phyloP scores from a whole-genome alignment of 2,113 vertebrate species.

The Nothoprocta perdicaria region DNA sequence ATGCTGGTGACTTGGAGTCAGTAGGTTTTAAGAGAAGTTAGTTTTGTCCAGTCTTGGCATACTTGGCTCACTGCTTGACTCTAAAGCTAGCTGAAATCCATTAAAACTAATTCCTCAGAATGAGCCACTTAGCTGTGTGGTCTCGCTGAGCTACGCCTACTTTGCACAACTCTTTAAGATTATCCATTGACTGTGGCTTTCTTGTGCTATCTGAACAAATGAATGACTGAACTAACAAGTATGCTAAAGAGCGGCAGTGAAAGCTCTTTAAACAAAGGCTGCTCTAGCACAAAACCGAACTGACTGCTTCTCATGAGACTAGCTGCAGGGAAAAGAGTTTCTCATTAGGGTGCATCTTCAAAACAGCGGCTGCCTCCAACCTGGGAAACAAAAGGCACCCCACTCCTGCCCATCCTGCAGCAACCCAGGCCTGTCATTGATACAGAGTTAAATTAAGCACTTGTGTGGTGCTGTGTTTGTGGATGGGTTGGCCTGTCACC shows the following conservation, averaged over 20 bases:
- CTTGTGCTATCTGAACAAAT: background rate
- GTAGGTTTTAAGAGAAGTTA: background rate
- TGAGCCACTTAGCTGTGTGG: background rate
- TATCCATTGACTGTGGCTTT: background rate
- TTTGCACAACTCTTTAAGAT: background rate
- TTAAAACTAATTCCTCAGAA: background rate
- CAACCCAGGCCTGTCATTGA: rapidly evolving
- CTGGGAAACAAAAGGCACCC: background rate
- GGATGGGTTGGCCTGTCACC: rapidly evolving
- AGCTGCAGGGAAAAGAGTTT: constrained; percentile 3
- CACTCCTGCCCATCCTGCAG: rapidly evolving
- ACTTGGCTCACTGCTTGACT: background rate
- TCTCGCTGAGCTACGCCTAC: background rate
- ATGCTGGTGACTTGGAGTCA: background rate
- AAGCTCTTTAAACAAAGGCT: constrained; percentile 22
- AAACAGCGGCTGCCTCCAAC: background rate
- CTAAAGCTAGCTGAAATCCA: background rate
- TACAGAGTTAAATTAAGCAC: background rate
- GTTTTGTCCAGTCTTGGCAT: background rate
- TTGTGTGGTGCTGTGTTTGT: rapidly evolving
- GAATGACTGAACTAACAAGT: background rate
- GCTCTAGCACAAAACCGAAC: background rate
- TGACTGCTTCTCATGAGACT: constrained; percentile 12
- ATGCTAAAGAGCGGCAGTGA: constrained; percentile 25
- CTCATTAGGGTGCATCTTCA: background rate